Evolutionary conservation across 2,113 vertebrate species (phyloP).

Genomic region (Pandion haliaetus): DNA sequence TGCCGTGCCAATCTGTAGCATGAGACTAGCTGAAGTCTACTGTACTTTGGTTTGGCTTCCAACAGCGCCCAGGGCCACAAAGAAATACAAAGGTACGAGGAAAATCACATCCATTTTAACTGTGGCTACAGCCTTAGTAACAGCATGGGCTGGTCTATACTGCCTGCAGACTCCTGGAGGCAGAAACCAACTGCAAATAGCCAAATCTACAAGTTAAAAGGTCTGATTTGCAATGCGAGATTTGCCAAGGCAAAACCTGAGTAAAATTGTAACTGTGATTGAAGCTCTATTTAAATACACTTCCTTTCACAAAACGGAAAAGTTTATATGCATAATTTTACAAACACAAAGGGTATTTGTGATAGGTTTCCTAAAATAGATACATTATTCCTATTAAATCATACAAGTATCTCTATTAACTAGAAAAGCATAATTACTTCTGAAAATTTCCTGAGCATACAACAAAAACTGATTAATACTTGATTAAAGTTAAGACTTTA

Average conservation of each 20-base stretch:
- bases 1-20: not conserved
- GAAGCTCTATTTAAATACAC: not conserved
- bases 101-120: not conserved
- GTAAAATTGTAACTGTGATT: not conserved
- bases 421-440: slow-evolving; percentile 22
- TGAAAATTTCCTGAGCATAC: slow-evolving; percentile 26
- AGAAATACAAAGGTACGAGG: not conserved
- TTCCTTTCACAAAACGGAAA: not conserved
- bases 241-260: not conserved
- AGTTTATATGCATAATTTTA: not conserved
- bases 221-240: not conserved
- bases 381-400: slow-evolving; percentile 38
- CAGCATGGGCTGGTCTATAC: not conserved
- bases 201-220: not conserved
- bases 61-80: not conserved
- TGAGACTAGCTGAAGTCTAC: not conserved
- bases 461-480: not conserved
- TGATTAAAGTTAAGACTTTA: not conserved
- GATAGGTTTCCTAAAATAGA: slow-evolving; percentile 47
- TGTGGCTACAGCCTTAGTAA: not conserved
- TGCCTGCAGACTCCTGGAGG: not conserved
- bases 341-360: slow-evolving; percentile 31
- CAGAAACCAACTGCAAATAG: not conserved
- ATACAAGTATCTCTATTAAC: slow-evolving; percentile 34
- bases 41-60: not conserved